Percentiles rank a stretch among this genome's conserved stretches.
These are phyloP conservation scores for Drosophila tanythrix DNA, from an alignment of 2,888 invertebrate genomes.

Conservation along the genomic window DNA sequence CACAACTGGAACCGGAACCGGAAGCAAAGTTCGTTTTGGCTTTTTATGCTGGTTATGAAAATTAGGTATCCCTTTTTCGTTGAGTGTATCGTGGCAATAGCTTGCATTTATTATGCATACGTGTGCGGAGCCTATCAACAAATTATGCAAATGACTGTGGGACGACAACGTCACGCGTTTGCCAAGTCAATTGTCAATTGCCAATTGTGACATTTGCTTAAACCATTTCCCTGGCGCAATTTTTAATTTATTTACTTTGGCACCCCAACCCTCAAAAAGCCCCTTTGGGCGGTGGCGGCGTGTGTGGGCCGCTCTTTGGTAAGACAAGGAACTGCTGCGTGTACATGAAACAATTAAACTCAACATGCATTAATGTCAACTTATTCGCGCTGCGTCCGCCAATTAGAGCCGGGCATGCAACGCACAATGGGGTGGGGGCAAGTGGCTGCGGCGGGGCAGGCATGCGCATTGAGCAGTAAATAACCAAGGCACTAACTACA, in stretches of 20 bases:
- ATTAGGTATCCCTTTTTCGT: background rate
- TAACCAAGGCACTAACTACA: slow-evolving; percentile 44
- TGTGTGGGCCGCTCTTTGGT: slow-evolving; percentile 46
- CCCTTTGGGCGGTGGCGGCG: slow-evolving; percentile 21
- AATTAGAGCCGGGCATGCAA: slow-evolving; percentile 66
- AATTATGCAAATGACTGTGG: slow-evolving; percentile 77
- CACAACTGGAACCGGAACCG: background rate
- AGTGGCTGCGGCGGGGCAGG: slow-evolving; percentile 43
- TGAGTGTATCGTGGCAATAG: slow-evolving; percentile 36
- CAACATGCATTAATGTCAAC: slow-evolving; percentile 81
- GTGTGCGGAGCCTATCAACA: slow-evolving; percentile 58
- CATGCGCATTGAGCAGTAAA: slow-evolving; percentile 70
- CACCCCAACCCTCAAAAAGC: background rate
- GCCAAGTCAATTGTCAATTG: slow-evolving; percentile 55
- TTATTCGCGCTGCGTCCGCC: slow-evolving; percentile 75
- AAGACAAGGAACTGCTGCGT: slow-evolving; percentile 73
- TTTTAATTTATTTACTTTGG: slow-evolving; percentile 50
- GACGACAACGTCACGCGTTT: slow-evolving; percentile 52
- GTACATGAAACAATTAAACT: slow-evolving; percentile 76
- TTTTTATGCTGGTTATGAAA: background rate
- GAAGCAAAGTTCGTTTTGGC: background rate
- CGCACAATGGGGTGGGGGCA: slow-evolving; percentile 18
- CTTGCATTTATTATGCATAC: slow-evolving; percentile 55
- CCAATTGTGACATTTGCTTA: slow-evolving; percentile 70
- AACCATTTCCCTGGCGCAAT: slow-evolving; percentile 59